Evolutionary conservation across 1,140 invertebrate genomes (phyloP), one percentile per base, ranked within the genome.

Genomic region (Heliconius himera): DNA sequence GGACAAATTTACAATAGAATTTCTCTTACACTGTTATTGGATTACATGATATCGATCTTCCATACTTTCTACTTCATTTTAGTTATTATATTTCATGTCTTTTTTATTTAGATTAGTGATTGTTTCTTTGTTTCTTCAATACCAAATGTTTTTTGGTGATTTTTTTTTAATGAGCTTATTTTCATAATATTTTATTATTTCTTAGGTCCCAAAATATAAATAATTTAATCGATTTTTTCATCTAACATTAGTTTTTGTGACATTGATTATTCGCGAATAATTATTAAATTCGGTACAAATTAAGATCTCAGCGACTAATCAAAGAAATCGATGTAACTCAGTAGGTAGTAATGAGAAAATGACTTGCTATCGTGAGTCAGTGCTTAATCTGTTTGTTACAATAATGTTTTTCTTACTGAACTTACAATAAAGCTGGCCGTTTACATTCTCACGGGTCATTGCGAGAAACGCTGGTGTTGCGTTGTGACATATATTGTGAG

Each of bases 1-100:
- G 77, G 73, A 38, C 72, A 78, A 74, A 74, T 78, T 78, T 78
- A 78, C 72, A 78, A 78, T 74, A 70, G 72, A 60, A 74, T 78
- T 78, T 78, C 77, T 74, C 72, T 66, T 74, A 8, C 70, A 36
- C 11, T 33, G 8, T 3, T 36, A 72, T 72, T 72, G 70, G 60
- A 29, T 66, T 66, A 66, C 60, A 66, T 16, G 60, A 66, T 66
- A 66, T 66, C 60, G 60, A 66, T 66, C 26, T 29, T 20, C 60
- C 26, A 38, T 38, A 72, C 70, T 72, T 72, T 72, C 70, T 72
- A 72, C 20, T 72, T 38, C 8, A 72, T 72, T 38, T 72, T 9
- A 13, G 36, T 72, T 70, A 38, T 38, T 38, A 26, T 9, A 8
- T 72, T 41, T n/a, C 33, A 16, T 36, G 5, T 36, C 8, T 56